A percentile compares a stretch with the other conserved stretches of the same genome.
phyloP scores from a whole-genome alignment of 2,888 invertebrate species.

The Phrixothrix hirtus region DNA sequence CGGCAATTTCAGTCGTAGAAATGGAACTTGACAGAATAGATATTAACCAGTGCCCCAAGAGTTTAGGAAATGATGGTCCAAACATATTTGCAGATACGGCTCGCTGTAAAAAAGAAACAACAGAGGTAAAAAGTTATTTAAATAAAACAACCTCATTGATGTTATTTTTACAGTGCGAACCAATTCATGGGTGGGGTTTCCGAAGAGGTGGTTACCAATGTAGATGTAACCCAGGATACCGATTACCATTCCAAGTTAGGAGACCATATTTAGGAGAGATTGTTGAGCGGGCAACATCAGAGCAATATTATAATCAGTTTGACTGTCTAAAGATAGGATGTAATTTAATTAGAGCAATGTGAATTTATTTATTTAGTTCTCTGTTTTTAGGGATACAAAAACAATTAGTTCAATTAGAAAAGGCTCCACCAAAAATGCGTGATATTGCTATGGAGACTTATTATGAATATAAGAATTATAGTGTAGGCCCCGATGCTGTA shows the following conservation, averaged over 20 bases:
- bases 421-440: slow-evolving; percentile 69
- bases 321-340: slow-evolving; percentile 91
- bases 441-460: slow-evolving; percentile 75
- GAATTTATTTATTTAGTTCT: too few relatives aligned
- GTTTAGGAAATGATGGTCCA: slow-evolving; percentile 84
- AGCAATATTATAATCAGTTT: slow-evolving; percentile 91
- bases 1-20: slow-evolving; percentile 90
- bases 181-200: slow-evolving; percentile 94
- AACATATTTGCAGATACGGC: slow-evolving; percentile 90
- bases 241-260: slow-evolving; percentile 84
- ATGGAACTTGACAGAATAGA: slow-evolving; percentile 96
- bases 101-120: slow-evolving; percentile 87
- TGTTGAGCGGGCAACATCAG: slow-evolving; percentile 87
- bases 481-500: slow-evolving; percentile 67
- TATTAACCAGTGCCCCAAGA: slow-evolving; percentile 93
- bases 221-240: slow-evolving; percentile 85
- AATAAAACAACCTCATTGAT: slow-evolving; percentile 86
- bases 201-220: slow-evolving; percentile 95
- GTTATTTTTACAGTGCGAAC: slow-evolving; percentile 76
- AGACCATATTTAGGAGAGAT: slow-evolving; percentile 93
- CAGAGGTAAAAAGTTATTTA: slow-evolving; percentile 65
- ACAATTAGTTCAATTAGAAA: slow-evolving; percentile 81
- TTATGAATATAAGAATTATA: slow-evolving; percentile 74
- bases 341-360: slow-evolving; percentile 57
- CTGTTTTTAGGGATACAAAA: slow-evolving; percentile 88